Conservation (phyloP, 2,888 invertebrate species). For the Leptinotarsa juncta region DNA sequence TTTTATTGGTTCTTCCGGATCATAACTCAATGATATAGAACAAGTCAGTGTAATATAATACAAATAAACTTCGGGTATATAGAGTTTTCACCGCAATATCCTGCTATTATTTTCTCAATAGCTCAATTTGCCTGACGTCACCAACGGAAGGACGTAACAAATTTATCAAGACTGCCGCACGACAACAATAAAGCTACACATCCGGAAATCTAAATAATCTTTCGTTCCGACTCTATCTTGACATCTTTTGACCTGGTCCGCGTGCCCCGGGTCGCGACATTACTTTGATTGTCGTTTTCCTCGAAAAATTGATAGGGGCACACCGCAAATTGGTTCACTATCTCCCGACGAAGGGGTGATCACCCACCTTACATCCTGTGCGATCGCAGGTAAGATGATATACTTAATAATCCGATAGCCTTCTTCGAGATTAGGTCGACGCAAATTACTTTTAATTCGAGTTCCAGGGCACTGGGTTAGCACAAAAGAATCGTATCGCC, state of each 20-base stretch:
- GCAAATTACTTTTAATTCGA: not conserved
- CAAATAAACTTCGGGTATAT: too few species aligned
- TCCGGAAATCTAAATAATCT: slow-evolving; percentile 8
- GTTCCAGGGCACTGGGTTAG: slow-evolving; percentile 9
- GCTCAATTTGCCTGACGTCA: not conserved
- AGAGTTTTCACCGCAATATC: not conserved
- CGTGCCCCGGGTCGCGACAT: slow-evolving; percentile 36
- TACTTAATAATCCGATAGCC: slow-evolving; percentile 25
- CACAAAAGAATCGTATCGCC: not conserved
- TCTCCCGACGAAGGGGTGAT: slow-evolving; percentile 47
- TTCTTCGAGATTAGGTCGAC: slow-evolving; percentile 20
- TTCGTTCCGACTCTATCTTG: slow-evolving; percentile 13
- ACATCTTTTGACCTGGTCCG: slow-evolving; percentile 22
- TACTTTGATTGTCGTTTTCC: slow-evolving; percentile 52
- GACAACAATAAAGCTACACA: slow-evolving; percentile 15
- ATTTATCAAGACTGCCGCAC: slow-evolving; percentile 13
- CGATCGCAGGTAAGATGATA: slow-evolving; percentile 37
- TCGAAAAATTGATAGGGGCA: slow-evolving; percentile 42
- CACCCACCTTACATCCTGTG: slow-evolving; percentile 60
- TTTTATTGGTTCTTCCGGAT: too few species aligned
- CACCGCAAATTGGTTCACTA: slow-evolving; percentile 47
- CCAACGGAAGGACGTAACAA: slow-evolving; percentile 19
- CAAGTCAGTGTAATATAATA: too few species aligned
- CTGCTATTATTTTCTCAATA: not conserved
- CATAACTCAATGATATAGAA: too few species aligned